These are phyloP conservation scores for Zaprionus taronus DNA, from an alignment of 1,140 invertebrate genomes.

Conservation along the genomic window DNA sequence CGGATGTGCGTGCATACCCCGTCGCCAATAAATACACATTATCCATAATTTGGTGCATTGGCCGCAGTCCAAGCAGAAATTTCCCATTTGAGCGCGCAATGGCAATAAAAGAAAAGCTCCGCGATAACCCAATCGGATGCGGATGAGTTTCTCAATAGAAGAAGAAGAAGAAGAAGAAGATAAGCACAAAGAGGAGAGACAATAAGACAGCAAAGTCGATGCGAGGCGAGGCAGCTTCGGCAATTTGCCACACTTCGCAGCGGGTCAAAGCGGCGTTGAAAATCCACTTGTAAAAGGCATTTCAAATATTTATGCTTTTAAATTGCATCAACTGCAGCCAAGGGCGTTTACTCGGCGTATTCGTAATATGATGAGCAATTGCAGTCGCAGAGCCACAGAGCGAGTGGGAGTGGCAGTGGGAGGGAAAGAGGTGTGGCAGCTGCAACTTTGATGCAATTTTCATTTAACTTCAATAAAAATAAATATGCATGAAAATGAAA, in stretches of 20 bases:
- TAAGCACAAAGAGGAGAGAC: neutral
- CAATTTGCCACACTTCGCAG: slow-evolving; percentile 15
- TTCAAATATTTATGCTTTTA: slow-evolving; percentile 70
- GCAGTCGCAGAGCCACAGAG: slow-evolving; percentile 21
- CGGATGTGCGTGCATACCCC: neutral
- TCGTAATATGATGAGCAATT: slow-evolving; percentile 56
- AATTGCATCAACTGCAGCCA: slow-evolving; percentile 51
- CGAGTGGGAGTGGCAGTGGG: neutral
- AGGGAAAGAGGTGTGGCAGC: neutral
- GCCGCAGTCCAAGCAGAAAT: slow-evolving; percentile 56
- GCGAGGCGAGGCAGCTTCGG: slow-evolving; percentile 9
- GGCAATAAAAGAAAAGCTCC: slow-evolving; percentile 35
- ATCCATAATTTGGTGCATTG: slow-evolving; percentile 61
- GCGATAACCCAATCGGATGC: slow-evolving; percentile 6
- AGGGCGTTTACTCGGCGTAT: slow-evolving; percentile 43
- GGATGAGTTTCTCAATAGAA: slow-evolving; percentile 3
- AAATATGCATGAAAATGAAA: slow-evolving; percentile 61
- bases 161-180: neutral
- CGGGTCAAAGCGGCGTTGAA: slow-evolving; percentile 31
- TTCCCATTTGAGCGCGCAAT: slow-evolving; percentile 71
- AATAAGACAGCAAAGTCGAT: neutral
- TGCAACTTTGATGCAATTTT: slow-evolving; percentile 49
- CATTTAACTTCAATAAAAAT: slow-evolving; percentile 56
- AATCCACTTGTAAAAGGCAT: slow-evolving; percentile 61
- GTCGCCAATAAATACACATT: slow-evolving; percentile 53